Evolutionary conservation across 2,888 invertebrate genomes (phyloP).

Genomic region (Labia minor): DNA sequence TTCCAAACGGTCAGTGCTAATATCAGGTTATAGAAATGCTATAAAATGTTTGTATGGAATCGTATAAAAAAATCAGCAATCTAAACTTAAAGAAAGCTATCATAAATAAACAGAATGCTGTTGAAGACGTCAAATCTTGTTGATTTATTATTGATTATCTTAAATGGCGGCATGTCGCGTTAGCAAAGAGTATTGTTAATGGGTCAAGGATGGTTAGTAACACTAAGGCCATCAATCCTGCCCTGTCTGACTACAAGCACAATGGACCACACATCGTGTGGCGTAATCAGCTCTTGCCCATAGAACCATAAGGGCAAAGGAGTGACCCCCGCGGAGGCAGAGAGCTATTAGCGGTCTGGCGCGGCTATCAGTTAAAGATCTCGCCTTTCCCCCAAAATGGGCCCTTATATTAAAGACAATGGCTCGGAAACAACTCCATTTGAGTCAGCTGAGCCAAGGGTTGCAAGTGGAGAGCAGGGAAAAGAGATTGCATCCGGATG

Average conservation of each 20-base stretch:
- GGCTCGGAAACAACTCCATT: constrained; percentile 20
- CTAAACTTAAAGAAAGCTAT: too few relatives aligned
- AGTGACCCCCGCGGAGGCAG: background rate
- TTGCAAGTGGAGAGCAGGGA: background rate
- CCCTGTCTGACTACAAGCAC: background rate
- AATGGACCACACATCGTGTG: constrained; percentile 7
- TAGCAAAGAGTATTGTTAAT: constrained; percentile 5
- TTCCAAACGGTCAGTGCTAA: too few relatives aligned
- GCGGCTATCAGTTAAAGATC: background rate
- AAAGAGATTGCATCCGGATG: too few relatives aligned
- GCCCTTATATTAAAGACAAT: constrained; percentile 22
- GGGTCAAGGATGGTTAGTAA: constrained; percentile 13
- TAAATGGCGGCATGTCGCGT: constrained; percentile 13
- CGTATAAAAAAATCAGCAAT: too few relatives aligned
- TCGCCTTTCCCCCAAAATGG: constrained; percentile 18
- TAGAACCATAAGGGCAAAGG: background rate
- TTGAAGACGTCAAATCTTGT: background rate
- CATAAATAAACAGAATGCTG: too few relatives aligned
- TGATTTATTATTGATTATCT: constrained; percentile 3
- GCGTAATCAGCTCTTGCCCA: background rate
- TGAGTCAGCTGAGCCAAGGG: background rate
- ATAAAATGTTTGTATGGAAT: too few relatives aligned
- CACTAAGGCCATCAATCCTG: background rate
- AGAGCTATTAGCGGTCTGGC: constrained; percentile 1
- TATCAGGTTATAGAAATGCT: too few relatives aligned